These are phyloP conservation scores for Salmo trutta DNA, from an alignment of 2,797 vertebrate genomes.

Conservation along the genomic window DNA sequence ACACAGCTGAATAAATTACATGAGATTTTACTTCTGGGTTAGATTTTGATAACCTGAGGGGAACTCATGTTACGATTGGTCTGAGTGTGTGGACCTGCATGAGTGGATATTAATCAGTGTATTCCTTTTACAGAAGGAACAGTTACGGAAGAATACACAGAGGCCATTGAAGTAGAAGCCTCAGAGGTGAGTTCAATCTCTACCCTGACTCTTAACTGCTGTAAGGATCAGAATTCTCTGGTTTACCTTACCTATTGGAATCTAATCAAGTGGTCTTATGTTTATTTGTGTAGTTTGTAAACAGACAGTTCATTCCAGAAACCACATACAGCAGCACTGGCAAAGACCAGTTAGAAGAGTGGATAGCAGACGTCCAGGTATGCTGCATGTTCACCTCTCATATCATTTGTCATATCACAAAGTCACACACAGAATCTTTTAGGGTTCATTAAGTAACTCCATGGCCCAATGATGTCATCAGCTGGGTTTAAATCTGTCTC, in stretches of 20 bases:
- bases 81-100: background rate
- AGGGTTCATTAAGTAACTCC: background rate
- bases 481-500: conserved; percentile 4
- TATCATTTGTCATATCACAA: background rate
- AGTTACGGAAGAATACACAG: conserved; percentile 84
- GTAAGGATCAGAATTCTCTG: conserved; percentile 15
- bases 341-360: conserved; percentile 92
- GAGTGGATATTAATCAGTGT: background rate
- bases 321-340: conserved; percentile 87
- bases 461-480: background rate
- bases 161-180: conserved; percentile 90
- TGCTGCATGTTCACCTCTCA: background rate
- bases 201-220: background rate
- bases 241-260: background rate
- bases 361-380: conserved; percentile 82
- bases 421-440: background rate
- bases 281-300: conserved; percentile 87
- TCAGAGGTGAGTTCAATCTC: conserved; percentile 82
- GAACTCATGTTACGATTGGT: background rate
- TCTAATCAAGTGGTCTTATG: background rate
- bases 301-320: conserved; percentile 98
- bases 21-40: too few species aligned
- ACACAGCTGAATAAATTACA: too few species aligned
- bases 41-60: background rate
- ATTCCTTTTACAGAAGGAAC: conserved; percentile 78